Evolutionary conservation across 2,797 vertebrate genomes (phyloP), one percentile per base, ranked within the genome.

Genomic region (Silurus aristotelis): DNA sequence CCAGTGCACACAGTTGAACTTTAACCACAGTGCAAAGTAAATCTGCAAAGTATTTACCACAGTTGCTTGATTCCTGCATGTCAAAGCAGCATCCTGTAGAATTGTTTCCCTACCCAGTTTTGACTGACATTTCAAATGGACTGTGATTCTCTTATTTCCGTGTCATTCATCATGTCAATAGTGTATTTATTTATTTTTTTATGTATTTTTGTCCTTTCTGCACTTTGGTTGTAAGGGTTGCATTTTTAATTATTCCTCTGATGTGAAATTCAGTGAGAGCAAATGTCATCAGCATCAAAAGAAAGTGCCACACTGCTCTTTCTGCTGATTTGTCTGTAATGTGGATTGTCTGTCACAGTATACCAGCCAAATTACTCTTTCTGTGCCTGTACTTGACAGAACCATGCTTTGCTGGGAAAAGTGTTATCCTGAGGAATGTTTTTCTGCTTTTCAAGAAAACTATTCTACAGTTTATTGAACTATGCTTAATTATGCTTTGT

Each of bases 61-160:
- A 85, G 82, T 58, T 63, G 55, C 70, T 88, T 84, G 79, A 84
- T 83, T 89, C 72, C 64, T 82, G 58, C 86, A 84, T 84, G 88
- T 88, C 86, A 72, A 66, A 84, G 80, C 88, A 89, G 63, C 80
- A 83, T 31, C 83, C 64, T n/a, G 68, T 31, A 82, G 83, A 76
- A 76, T 71, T 63, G 83, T 77, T 56, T 22, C 83, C 66, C 81
- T 87, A 58, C 46, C 66, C 68, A 66, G 20, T 52, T 61, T 79
- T 90, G 91, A 92, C 13, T 90, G 89, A 80, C 89, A 88, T 79
- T 17, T 85, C 61, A 86, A 93, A 93, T 92, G 89, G 84, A 85
- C 91, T 87, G 88, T 90, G 72, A 84, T 52, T 84, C 80, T 89
- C 85, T 60, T 31, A 86, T 88, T 89, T 88, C 87, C 83, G 61